Evolutionary conservation across 2,797 vertebrate species (phyloP).

Genomic region (Lagorchestes hirsutus): DNA sequence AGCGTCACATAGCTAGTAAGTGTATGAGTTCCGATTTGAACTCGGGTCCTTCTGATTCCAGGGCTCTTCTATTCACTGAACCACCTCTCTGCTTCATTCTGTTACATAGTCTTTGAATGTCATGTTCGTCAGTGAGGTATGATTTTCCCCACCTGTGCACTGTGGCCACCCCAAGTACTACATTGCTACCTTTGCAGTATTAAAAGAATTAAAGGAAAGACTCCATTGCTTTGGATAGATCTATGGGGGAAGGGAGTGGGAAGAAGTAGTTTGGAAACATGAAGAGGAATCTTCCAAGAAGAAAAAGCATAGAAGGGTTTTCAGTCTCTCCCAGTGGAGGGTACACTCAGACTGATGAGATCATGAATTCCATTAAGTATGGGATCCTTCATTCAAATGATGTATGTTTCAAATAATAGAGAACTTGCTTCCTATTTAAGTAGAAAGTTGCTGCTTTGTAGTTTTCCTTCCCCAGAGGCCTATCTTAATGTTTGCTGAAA

Average conservation of each 20-base stretch:
- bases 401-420: conserved; percentile 15
- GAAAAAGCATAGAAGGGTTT: neutral
- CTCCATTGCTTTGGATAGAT: neutral
- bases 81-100: neutral
- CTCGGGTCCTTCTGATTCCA: neutral
- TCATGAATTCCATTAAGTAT: neutral
- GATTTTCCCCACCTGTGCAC: neutral
- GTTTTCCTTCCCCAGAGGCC: conserved; percentile 21
- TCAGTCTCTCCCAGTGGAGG: neutral
- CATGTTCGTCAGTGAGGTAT: neutral
- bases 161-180: neutral
- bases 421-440: conserved; percentile 22
- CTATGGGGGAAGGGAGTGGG: neutral
- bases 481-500: conserved; percentile 47
- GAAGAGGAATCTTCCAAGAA: neutral
- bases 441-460: neutral
- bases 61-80: neutral
- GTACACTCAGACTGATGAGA: neutral
- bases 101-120: neutral
- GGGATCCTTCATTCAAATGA: conserved; percentile 8
- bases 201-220: neutral
- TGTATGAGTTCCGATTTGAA: neutral
- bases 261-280: neutral
- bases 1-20: too few relatives aligned
- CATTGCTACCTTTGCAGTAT: neutral